These are phyloP conservation scores for Rhea pennata DNA, from an alignment of 2,113 vertebrate genomes.

Conservation along the genomic window DNA sequence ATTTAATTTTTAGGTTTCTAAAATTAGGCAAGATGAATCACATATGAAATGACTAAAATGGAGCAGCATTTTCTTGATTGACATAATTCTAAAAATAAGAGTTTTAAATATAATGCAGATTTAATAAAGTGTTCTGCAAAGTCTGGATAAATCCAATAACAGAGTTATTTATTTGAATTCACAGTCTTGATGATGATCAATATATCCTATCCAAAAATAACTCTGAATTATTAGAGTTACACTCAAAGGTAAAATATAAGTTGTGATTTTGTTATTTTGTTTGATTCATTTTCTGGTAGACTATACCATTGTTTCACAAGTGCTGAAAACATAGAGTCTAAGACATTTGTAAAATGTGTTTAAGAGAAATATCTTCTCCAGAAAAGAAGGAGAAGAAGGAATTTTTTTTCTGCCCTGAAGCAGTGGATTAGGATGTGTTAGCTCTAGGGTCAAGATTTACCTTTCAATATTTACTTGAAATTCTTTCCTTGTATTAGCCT, in stretches of 20 bases:
- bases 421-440: neutral
- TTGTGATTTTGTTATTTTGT: neutral
- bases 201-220: neutral
- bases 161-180: neutral
- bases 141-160: conserved; percentile 20
- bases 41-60: neutral
- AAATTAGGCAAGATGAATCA: neutral
- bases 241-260: neutral
- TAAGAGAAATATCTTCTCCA: neutral
- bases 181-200: neutral
- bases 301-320: neutral
- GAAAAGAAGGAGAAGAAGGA: neutral
- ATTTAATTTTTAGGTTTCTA: neutral
- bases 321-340: neutral
- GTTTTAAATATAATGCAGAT: neutral
- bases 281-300: neutral
- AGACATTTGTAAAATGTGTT: neutral
- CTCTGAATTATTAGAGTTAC: neutral
- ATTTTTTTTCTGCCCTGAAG: neutral
- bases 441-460: neutral
- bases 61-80: neutral
- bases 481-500: neutral
- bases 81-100: neutral
- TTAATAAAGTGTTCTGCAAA: conserved; percentile 1
- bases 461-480: conserved; percentile 31